Percentiles rank a stretch among this genome's conserved stretches.
phyloP scores from a whole-genome alignment of 2,113 vertebrate species.

The Scopus umbretta region DNA sequence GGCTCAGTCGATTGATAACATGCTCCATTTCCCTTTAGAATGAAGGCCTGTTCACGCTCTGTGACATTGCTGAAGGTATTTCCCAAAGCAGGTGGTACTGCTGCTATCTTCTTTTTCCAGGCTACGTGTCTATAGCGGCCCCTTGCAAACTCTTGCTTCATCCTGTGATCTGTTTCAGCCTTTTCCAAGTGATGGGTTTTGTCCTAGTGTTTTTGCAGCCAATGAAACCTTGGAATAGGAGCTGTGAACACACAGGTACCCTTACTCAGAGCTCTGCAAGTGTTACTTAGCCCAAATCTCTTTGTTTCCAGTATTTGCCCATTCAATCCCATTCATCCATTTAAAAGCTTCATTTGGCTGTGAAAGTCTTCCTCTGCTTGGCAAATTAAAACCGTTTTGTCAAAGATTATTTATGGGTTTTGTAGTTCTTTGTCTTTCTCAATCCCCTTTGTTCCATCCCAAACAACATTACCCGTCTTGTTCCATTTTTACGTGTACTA shows the following conservation, averaged over 20 bases:
- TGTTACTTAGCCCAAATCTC: background rate
- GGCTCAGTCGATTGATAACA: too few species aligned
- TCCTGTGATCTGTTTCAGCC: background rate
- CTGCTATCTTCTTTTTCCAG: background rate
- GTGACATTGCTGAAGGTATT: background rate
- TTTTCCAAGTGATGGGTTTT: background rate
- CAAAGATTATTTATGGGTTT: background rate
- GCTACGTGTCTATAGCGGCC: accelerated
- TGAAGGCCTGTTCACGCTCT: background rate
- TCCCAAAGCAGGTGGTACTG: background rate
- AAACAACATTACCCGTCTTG: background rate
- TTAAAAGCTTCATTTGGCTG: background rate
- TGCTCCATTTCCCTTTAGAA: background rate
- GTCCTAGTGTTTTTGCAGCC: background rate
- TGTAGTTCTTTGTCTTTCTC: background rate
- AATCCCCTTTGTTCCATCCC: background rate
- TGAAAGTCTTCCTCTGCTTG: background rate
- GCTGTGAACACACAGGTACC: background rate
- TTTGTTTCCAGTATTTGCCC: background rate
- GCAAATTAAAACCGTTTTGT: background rate
- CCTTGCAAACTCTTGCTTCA: background rate
- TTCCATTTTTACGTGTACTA: background rate
- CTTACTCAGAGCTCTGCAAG: background rate
- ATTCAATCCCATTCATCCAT: background rate
- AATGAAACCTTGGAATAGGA: background rate